Conservation (phyloP, 1,140 invertebrate genomes). For the Zaprionus gabonicus region DNA sequence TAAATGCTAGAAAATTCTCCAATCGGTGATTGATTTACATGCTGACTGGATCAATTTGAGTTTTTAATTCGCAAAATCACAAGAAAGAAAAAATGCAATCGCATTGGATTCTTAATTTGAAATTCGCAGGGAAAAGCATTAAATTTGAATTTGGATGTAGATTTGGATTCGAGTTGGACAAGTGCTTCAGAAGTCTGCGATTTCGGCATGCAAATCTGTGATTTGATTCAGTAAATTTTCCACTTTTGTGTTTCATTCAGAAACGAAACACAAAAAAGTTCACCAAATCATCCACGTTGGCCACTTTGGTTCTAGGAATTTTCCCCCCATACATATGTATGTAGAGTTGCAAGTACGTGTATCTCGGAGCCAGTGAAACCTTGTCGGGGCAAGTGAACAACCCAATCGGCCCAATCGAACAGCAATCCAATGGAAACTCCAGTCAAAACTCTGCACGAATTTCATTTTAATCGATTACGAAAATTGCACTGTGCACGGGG, state of each 20-base stretch:
- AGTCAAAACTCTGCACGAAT: constrained; percentile 40
- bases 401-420: constrained; percentile 23
- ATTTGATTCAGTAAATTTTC: constrained; percentile 57
- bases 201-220: constrained; percentile 48
- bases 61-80: constrained; percentile 13
- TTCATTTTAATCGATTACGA: constrained; percentile 53
- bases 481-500: constrained; percentile 27
- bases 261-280: constrained; percentile 40
- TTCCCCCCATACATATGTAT: constrained; percentile 31
- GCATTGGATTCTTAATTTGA: constrained; percentile 39
- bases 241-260: constrained; percentile 51
- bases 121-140: constrained; percentile 36
- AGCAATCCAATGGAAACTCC: constrained; percentile 22
- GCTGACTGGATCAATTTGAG: background rate
- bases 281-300: constrained; percentile 46
- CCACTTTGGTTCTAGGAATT: constrained; percentile 31
- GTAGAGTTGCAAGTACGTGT: background rate
- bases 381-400: constrained; percentile 10
- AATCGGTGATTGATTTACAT: background rate
- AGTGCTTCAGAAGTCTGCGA: constrained; percentile 29
- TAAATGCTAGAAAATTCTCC: background rate
- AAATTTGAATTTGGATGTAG: constrained; percentile 42
- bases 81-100: background rate
- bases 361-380: constrained; percentile 30
- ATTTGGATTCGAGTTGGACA: constrained; percentile 42